A percentile compares a stretch with the other conserved stretches of the same genome.
Conservation (phyloP, 2,888 invertebrate species). For the Isotomurus palustris region DNA sequence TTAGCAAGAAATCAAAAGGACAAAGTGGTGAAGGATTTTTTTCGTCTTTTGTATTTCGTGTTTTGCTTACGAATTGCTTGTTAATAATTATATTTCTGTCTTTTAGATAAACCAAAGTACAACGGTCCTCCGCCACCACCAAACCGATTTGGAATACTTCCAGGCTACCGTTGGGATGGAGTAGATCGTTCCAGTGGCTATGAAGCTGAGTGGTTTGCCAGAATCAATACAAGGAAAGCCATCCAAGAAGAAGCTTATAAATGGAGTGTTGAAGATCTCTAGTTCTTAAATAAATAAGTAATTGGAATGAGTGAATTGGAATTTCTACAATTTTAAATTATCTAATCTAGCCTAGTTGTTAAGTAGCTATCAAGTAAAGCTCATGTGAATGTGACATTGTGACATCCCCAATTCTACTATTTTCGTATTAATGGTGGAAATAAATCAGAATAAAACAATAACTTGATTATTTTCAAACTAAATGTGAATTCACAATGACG, state of each 20-base stretch:
- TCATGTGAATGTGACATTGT: no score
- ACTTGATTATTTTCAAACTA: no score
- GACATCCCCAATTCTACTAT: no score
- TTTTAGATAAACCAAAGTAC: slow-evolving; percentile 65
- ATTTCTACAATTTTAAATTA: no score
- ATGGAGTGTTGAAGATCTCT: slow-evolving; percentile 94
- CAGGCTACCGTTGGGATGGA: slow-evolving; percentile 98
- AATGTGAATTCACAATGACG: no score
- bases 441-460: no score
- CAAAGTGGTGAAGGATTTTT: slow-evolving; percentile 5
- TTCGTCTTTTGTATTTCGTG: not conserved
- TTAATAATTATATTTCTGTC: slow-evolving; percentile 2
- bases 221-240: slow-evolving; percentile 68
- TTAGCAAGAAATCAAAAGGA: slow-evolving; percentile 58
- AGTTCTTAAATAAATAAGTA: slow-evolving; percentile 47
- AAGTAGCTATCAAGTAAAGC: no score
- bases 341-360: no score
- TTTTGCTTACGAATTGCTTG: no score
- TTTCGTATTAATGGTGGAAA: no score
- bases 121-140: slow-evolving; percentile 76
- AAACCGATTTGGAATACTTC: slow-evolving; percentile 85
- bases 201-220: slow-evolving; percentile 82
- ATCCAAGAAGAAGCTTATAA: slow-evolving; percentile 80
- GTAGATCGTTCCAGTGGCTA: slow-evolving; percentile 96
- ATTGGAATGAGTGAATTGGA: no score